Evolutionary conservation across 1,140 invertebrate genomes (phyloP).

Genomic region (Drosophila sulfurigaster): DNA sequence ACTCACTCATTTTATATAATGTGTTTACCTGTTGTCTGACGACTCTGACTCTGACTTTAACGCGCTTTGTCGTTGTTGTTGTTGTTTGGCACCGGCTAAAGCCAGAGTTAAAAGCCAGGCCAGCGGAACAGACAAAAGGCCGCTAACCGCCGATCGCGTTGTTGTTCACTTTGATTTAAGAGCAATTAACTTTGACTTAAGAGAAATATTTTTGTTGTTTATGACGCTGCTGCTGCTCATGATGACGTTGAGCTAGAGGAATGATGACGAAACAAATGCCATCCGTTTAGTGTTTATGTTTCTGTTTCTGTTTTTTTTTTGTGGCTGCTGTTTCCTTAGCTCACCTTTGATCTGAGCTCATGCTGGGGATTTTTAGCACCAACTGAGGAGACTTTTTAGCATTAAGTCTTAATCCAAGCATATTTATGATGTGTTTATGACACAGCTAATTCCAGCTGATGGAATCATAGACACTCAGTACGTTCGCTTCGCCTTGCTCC

Average conservation of each 20-base stretch:
- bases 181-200: constrained; percentile 80
- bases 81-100: constrained; percentile 24
- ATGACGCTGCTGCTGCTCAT: constrained; percentile 52
- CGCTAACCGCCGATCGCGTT: constrained; percentile 53
- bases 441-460: constrained; percentile 51
- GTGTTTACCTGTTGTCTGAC: constrained; percentile 57
- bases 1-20: constrained; percentile 70
- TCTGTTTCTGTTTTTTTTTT: background rate
- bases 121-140: constrained; percentile 31
- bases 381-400: constrained; percentile 52
- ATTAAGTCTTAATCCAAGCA: constrained; percentile 57
- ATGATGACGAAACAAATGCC: constrained; percentile 45
- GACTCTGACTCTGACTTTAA: constrained; percentile 18
- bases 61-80: constrained; percentile 18
- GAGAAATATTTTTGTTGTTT: constrained; percentile 72
- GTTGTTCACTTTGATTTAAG: constrained; percentile 73
- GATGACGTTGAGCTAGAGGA: constrained; percentile 16
- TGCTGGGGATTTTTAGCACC: constrained; percentile 61
- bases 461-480: constrained; percentile 3
- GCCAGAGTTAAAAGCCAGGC: background rate
- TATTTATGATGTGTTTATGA: constrained; percentile 73
- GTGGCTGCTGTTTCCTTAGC: constrained; percentile 22
- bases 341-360: constrained; percentile 58
- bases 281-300: constrained; percentile 9
- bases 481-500: background rate